These are phyloP conservation scores for Himalopsyche tibetana DNA, from an alignment of 2,888 invertebrate species.

Conservation along the genomic window DNA sequence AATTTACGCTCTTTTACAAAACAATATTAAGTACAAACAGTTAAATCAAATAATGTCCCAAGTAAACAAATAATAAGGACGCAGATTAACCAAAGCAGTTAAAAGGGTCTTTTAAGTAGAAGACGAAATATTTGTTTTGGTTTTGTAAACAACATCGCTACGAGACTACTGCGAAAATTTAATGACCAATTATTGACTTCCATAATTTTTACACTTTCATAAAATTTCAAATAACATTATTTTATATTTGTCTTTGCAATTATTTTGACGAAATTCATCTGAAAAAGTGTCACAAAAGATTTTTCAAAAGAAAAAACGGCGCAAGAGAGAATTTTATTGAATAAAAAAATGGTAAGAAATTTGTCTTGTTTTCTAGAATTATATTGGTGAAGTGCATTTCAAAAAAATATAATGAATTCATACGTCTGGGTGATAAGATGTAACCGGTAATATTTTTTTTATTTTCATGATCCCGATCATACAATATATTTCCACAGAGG, in stretches of 20 bases:
- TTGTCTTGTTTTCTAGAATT: too few species aligned
- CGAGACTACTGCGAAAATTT: constrained; percentile 14
- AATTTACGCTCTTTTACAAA: constrained; percentile 14
- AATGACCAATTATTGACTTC: constrained; percentile 26
- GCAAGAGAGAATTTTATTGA: too few species aligned
- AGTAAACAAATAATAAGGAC: constrained; percentile 30
- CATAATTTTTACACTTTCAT: constrained; percentile 3
- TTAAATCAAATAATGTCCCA: constrained; percentile 13
- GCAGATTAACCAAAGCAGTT: constrained; percentile 31
- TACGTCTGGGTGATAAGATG: too few species aligned
- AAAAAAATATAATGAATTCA: too few species aligned
- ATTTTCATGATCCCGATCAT: too few species aligned
- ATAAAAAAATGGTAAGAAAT: too few species aligned
- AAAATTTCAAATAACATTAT: not conserved
- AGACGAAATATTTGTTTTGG: constrained; percentile 18
- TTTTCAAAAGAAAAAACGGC: too few species aligned
- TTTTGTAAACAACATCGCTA: constrained; percentile 20
- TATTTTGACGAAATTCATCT: not conserved
- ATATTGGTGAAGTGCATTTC: too few species aligned
- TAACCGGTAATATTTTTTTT: too few species aligned
- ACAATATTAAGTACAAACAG: constrained; percentile 15
- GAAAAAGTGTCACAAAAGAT: not conserved
- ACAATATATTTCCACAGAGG: too few species aligned
- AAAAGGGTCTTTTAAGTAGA: constrained; percentile 20
- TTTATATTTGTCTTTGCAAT: not conserved